Conservation (phyloP, 1,140 invertebrate genomes). For the Drosophila pachea region DNA sequence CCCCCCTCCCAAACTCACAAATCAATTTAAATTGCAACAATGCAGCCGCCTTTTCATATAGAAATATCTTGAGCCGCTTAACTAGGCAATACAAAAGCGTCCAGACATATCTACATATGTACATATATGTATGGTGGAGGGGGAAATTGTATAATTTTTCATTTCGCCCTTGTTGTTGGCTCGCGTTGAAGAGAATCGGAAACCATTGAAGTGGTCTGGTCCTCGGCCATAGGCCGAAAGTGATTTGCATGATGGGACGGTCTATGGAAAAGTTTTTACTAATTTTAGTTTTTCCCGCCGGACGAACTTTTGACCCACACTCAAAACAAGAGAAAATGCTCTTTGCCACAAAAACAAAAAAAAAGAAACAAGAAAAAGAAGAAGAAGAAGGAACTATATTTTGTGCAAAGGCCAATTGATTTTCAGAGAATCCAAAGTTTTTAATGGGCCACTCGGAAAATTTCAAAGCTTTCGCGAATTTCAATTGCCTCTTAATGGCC, state of each 20-base stretch:
- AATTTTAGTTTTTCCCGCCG: slow-evolving; percentile 57
- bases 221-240: slow-evolving; percentile 7
- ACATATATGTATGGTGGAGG: neutral
- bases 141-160: slow-evolving; percentile 24
- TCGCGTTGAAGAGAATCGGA: slow-evolving; percentile 65
- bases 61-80: slow-evolving; percentile 38
- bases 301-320: slow-evolving; percentile 65
- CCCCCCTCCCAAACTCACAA: slow-evolving; percentile 10
- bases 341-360: neutral
- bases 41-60: slow-evolving; percentile 48
- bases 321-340: slow-evolving; percentile 22
- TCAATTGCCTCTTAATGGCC: slow-evolving; percentile 24
- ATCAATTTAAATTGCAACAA: slow-evolving; percentile 70
- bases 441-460: slow-evolving; percentile 11
- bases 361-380: neutral
- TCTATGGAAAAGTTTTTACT: slow-evolving; percentile 58
- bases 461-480: slow-evolving; percentile 6
- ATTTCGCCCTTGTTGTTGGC: slow-evolving; percentile 37
- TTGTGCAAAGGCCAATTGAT: neutral
- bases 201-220: slow-evolving; percentile 66
- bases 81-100: slow-evolving; percentile 16
- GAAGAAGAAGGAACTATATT: slow-evolving; percentile 1
- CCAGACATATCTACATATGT: too few relatives aligned
- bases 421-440: slow-evolving; percentile 3
- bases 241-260: slow-evolving; percentile 54